Base-by-base conservation (phyloP, 2,888 invertebrate species). In the Pollenia griseotomentosa region DNA sequence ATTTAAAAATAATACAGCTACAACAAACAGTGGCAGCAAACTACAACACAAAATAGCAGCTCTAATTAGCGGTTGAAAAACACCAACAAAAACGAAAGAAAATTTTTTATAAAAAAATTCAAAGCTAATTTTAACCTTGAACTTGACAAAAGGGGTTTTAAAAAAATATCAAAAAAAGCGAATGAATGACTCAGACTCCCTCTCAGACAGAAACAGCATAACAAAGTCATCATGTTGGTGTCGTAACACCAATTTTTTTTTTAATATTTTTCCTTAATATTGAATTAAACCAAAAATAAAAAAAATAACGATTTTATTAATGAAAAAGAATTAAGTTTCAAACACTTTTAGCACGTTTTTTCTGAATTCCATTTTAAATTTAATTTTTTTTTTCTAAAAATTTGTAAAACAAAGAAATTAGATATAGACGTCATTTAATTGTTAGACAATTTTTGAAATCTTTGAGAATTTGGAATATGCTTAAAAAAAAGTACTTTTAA, bases 41-140 rank as follows among this genome's bases (percentile, higher is more conserved):
- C 57, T 68, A 55, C 63, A 74, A 61, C 10, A 46, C 40, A 48
- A 61, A 61, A 78, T 8, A 79, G 68, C 68, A 84, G 79, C 74
- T 84, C 79, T 84, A 84, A 84, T 84, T 84, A 84, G 61, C 68
- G 74, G 44, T 80, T 80, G 42, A 55, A 53, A 79, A 48, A 68
- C 40, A 61, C 10, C 16, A 75, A 75, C 63, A 59, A 42, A 46
- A 48, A 68, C 48, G 55, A 61, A 61, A 51, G 19, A 53, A 48
- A n/a, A 71, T 8, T 33, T 33, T 33, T 33, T 12, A 46, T 19
- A 46, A 80, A 42, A 55, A 42, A 65, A 74, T 57, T 42, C 48
- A 81, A 81, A 81, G 65, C 19, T 74, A 53, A 73, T 59, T 79
- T 79, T 74, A 80, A 63, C 84, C 84, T 80, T 84, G 84, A 84